These are phyloP conservation scores for Chondrilla cf. caribensis DNA, from an alignment of 37 sponge, comb jelly and placozoan species.

Conservation along the genomic window DNA sequence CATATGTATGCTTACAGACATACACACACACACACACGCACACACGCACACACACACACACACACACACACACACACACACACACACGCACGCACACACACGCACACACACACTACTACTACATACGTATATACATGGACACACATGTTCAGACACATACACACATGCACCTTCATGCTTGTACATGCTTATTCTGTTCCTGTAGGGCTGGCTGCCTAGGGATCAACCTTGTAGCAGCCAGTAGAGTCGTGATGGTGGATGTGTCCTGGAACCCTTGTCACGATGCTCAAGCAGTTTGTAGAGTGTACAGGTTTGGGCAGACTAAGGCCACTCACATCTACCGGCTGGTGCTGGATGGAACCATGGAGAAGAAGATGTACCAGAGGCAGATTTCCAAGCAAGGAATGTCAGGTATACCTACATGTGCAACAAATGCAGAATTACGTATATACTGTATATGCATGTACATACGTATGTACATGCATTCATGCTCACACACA, in stretches of 20 bases:
- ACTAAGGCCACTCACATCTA: conserved; percentile 83
- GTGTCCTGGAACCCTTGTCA: conserved; percentile 99
- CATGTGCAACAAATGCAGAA: background rate
- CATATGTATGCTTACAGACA: no score
- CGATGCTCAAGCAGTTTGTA: conserved; percentile 96
- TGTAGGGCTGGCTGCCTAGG: conserved; percentile 94
- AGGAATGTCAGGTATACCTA: conserved; percentile 66
- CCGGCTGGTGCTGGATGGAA: conserved; percentile 86
- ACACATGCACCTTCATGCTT: background rate
- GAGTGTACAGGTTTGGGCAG: conserved; percentile 96
- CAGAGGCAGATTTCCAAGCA: conserved; percentile 93
- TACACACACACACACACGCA: no score
- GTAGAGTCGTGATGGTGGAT: conserved; percentile 90
- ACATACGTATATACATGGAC: no score
- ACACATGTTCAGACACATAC: no score
- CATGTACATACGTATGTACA: background rate
- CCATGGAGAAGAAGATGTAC: conserved; percentile 93
- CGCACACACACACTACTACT: background rate
- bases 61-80: no score
- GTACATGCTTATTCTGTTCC: background rate
- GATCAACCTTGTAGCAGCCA: conserved; percentile 91
- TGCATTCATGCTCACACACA: no score
- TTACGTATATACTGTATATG: background rate
- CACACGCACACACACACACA: no score
- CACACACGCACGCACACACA: background rate